phyloP scores from a whole-genome alignment of 1,140 invertebrate species.

The Pomacea maculata region DNA sequence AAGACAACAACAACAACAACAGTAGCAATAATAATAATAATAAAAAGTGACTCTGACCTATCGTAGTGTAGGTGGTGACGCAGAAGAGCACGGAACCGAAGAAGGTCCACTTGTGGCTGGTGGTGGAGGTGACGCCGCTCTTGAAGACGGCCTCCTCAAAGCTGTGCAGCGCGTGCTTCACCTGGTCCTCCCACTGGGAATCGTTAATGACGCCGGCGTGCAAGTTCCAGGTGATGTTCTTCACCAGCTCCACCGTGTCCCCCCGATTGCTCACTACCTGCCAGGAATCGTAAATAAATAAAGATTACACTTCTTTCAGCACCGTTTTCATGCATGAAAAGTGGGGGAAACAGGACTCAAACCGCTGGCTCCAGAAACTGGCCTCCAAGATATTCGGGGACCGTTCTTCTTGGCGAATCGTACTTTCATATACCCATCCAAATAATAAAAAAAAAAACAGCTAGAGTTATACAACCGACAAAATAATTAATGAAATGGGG shows the following conservation, averaged over 20 bases:
- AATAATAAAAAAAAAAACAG: too few relatives aligned
- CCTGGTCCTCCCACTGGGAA: slow-evolving; percentile 3
- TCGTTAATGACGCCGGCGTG: background rate
- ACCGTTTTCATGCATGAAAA: background rate
- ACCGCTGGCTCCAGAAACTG: background rate
- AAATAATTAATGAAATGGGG: background rate
- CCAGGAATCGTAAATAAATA: background rate
- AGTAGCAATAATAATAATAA: too few relatives aligned
- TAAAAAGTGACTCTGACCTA: slow-evolving; percentile 30
- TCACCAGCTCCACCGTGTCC: slow-evolving; percentile 8
- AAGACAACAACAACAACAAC: too few relatives aligned
- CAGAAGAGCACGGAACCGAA: slow-evolving; percentile 37
- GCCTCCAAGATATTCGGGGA: too few relatives aligned
- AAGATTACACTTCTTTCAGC: background rate
- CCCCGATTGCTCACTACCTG: slow-evolving; percentile 11
- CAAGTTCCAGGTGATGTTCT: slow-evolving; percentile 10
- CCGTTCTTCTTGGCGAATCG: too few relatives aligned
- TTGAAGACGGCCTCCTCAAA: slow-evolving; percentile 12
- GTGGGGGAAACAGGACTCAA: background rate
- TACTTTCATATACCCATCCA: too few relatives aligned
- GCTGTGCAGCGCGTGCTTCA: background rate
- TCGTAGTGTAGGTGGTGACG: slow-evolving; percentile 39
- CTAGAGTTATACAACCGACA: background rate
- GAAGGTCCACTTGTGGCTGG: slow-evolving; percentile 30
- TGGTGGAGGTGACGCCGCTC: slow-evolving; percentile 10